Evolutionary conservation across 2,113 vertebrate genomes (phyloP).

Genomic region (Lota lota): DNA sequence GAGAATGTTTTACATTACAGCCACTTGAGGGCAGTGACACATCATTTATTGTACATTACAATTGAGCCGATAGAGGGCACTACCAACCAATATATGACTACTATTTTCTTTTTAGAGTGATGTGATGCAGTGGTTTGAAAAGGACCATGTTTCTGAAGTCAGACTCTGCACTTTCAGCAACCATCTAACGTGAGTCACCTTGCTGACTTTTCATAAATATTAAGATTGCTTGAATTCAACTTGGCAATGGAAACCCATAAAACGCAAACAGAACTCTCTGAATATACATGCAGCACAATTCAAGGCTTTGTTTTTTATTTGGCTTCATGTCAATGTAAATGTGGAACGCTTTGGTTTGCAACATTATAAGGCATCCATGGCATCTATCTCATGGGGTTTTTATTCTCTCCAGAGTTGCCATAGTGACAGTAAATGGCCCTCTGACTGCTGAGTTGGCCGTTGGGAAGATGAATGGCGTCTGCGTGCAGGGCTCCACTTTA

Average conservation of each 20-base stretch:
- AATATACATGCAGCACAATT: too few relatives aligned
- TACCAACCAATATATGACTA: neutral
- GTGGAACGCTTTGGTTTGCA: too few relatives aligned
- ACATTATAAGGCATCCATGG: neutral
- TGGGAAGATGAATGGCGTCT: conserved; percentile 43
- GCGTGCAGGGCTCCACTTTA: conserved; percentile 29
- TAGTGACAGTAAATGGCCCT: conserved; percentile 40
- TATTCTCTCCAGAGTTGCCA: conserved; percentile 42
- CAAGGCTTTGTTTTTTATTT: too few relatives aligned
- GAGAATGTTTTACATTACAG: neutral
- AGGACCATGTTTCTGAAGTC: conserved; percentile 45
- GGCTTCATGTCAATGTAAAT: too few relatives aligned
- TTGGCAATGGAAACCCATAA: too few relatives aligned
- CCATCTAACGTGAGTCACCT: conserved; percentile 38
- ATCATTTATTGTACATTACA: too few relatives aligned
- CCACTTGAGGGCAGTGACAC: conserved; percentile 39
- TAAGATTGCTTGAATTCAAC: too few relatives aligned
- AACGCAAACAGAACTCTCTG: too few relatives aligned
- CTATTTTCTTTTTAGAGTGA: conserved; percentile 39
- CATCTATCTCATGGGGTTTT: neutral
- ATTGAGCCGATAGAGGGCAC: too few relatives aligned
- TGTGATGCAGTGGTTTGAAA: conserved; percentile 51
- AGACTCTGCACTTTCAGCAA: conserved; percentile 32
- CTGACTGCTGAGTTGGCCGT: conserved; percentile 38
- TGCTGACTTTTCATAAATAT: neutral